Evolutionary conservation across 2,113 vertebrate species (phyloP), one percentile per base, ranked within the genome.

Genomic region (Suncus etruscus): DNA sequence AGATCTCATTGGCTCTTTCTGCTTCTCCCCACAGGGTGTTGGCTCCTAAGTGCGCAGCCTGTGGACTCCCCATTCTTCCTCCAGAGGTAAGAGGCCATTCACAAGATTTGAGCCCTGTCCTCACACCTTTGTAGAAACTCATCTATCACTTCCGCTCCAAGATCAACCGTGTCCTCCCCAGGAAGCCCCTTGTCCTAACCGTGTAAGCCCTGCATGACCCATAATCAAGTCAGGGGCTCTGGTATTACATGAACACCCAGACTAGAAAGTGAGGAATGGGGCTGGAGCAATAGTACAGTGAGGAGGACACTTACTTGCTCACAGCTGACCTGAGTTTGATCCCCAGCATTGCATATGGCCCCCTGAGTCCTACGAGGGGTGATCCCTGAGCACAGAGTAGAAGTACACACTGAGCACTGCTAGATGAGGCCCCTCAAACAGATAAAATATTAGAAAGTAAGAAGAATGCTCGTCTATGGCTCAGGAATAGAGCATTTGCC

Each of bases 31-130:
- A n/a, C 96, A 99, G 99, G 97, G 99, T 99, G 85, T 94, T 99
- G 95, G 99, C 99, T 45, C 99, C 99, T 5, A 99, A 99, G 97
- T 99, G 99, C 97, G 98, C 99, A 25, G 98, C 99, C 0, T 99
- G 99, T 92, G 98, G 98, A 68, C 99, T 99, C 94, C 98, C 99
- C 88, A 99, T 99, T 96, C 98, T 99, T 70, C 99, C 99, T 8
- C 98, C 98, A 0, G 98, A 99, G 98, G 99, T 99, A 97, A 98
- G 98, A 86, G 16, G 2, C 48, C 39, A 15, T 68, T 69, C 1
- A 1, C 0, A n/a, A 22, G 27, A 11, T 77, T 61, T 10, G 2
- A 18, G 54, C 45, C 31, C 31, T 50, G 39, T 70, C 45, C 29
- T 66, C n/a, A 27, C 0, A 31, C 29, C 72, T 83, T 32, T 70